phyloP scores from a whole-genome alignment of 2,888 invertebrate species.

The Netelia inedita region DNA sequence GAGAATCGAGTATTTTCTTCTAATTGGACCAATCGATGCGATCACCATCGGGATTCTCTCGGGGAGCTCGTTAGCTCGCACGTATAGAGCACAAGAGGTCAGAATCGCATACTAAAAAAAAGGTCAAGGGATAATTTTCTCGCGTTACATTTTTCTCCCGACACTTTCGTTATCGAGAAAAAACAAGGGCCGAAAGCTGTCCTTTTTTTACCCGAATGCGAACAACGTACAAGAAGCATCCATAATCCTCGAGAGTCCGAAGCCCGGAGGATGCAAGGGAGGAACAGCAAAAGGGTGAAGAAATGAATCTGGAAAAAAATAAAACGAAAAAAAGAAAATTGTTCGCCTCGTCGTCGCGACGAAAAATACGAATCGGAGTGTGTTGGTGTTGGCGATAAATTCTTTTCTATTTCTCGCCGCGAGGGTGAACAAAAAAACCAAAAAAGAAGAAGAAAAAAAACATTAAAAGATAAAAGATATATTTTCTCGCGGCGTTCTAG shows the following conservation, averaged over 20 bases:
- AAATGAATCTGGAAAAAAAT: not conserved
- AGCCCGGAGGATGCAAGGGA: not conserved
- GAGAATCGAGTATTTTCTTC: not conserved
- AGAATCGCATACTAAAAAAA: not conserved
- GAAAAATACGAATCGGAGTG: not conserved
- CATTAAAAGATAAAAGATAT: not conserved
- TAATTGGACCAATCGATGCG: conserved; percentile 22
- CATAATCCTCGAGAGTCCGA: too few relatives aligned
- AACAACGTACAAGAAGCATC: too few relatives aligned
- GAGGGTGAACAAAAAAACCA: not conserved
- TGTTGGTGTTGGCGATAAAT: not conserved
- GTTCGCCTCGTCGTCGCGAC: not conserved
- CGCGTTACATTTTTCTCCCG: not conserved
- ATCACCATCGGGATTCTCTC: not conserved
- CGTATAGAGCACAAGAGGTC: not conserved
- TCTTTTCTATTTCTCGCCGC: not conserved
- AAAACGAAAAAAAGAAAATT: not conserved
- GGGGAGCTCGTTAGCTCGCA: conserved; percentile 4
- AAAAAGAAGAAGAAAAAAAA: not conserved
- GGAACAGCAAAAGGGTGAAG: not conserved
- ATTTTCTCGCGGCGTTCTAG: not conserved
- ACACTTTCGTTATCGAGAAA: not conserved
- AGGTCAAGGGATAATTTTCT: not conserved
- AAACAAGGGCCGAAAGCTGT: not conserved
- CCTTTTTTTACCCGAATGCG: not conserved